Evolutionary conservation across 2,888 invertebrate genomes (phyloP), one percentile per base, ranked within the genome.

Genomic region (Chrysopilus asiliformis): DNA sequence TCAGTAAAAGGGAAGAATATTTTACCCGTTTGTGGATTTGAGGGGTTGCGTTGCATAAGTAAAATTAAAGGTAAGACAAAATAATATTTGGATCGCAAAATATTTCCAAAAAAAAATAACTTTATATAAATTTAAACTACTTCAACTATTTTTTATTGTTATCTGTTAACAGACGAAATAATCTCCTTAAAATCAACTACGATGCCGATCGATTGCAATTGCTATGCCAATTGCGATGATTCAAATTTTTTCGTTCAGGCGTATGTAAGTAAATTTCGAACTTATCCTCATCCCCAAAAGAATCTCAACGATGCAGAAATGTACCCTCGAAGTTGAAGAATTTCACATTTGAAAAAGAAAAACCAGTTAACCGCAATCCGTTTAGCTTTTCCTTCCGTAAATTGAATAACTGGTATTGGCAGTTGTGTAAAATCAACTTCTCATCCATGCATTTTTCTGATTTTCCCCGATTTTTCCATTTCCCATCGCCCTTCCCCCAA

Each of bases 221-320:
- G 81, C 49, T 58, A 70, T 37, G 70, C 77, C 9, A 70, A 77
- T 43, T 81, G 80, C 47, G 75, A 79, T 47, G 77, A 80, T 47
- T 74, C 76, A 1, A 77, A 74, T 51, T 80, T 76, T 47, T 68
- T 74, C 8, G 62, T 78, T 9, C 76, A 78, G 41, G 68, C 68
- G 10, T 64, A 68, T 52, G 75, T 74, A 56, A 64, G 69, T 66
- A 38, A 32, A 16, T 24, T n/a, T n/a, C n/a, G n/a, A n/a, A n/a
- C n/a, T n/a, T n/a, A n/a, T n/a, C 9, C 9, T 22, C 9, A 22
- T 6, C 6, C 14, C n/a, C n/a, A n/a, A 28, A n/a, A 28, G 13
- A 10, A 28, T 28, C 10, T 28, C 7, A 28, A 15, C 15, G n/a
- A n/a, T 22, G 10, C 7, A 22, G 22, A 22, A 22, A 8, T 22